Conservation (phyloP, 2,797 vertebrate genomes). For the Crocodylus rhombifer region DNA sequence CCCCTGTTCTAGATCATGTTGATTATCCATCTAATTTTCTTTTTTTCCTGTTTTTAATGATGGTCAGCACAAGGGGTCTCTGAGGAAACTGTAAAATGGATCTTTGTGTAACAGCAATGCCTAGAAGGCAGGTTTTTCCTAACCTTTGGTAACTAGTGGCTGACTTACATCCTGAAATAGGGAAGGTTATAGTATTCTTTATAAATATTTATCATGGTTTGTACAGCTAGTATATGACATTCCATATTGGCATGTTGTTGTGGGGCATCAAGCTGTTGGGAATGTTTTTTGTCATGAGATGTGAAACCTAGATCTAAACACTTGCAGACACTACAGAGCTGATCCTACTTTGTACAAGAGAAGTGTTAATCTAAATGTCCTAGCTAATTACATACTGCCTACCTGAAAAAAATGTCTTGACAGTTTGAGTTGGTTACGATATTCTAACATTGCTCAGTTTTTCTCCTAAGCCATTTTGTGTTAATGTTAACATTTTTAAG, state of each 20-base stretch:
- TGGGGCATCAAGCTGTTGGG: background rate
- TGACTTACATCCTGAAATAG: background rate
- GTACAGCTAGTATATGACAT: background rate
- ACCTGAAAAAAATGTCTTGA: background rate
- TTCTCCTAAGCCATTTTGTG: rapidly evolving
- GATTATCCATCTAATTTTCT: too few relatives aligned
- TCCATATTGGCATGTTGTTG: background rate
- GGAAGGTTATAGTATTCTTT: background rate
- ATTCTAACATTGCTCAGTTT: background rate
- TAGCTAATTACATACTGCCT: background rate
- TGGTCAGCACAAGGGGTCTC: background rate
- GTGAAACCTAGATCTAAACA: background rate
- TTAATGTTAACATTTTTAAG: background rate
- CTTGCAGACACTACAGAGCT: background rate
- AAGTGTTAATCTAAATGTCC: background rate
- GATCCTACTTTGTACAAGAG: background rate
- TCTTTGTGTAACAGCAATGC: background rate
- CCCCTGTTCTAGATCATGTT: too few relatives aligned
- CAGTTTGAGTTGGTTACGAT: background rate
- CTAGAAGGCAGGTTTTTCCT: background rate
- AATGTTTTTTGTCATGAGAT: background rate
- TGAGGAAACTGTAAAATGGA: background rate
- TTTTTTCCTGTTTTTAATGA: background rate
- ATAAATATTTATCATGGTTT: background rate
- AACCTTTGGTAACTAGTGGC: background rate